Evolutionary conservation across 35 echinoderm and acorn worm genomes (phyloP).

Genomic region (Stichopus chloronotus): DNA sequence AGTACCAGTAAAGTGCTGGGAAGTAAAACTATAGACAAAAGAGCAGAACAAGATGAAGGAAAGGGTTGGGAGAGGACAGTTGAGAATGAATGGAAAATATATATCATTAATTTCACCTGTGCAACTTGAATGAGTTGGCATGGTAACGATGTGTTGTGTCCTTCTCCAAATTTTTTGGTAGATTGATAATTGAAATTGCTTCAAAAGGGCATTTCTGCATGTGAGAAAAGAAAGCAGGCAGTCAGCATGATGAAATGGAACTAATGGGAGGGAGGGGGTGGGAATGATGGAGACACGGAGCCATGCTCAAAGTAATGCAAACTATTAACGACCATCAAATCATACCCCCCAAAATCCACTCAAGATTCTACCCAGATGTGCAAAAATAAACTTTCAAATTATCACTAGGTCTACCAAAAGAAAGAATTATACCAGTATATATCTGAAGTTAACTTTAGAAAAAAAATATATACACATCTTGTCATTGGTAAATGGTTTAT

Average conservation of each 20-base stretch:
- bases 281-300: not conserved
- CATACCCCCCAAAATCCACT: not conserved
- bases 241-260: constrained; percentile 6
- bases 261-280: not conserved
- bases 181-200: constrained; percentile 93
- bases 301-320: not conserved
- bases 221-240: not conserved
- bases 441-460: too few relatives aligned
- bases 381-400: too few relatives aligned
- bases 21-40: too few relatives aligned
- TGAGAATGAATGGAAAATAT: too few relatives aligned
- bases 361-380: too few relatives aligned
- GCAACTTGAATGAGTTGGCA: constrained; percentile 99
- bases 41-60: too few relatives aligned
- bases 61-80: too few relatives aligned
- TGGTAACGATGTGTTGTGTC: constrained; percentile 98
- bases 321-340: not conserved
- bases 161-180: constrained; percentile 94
- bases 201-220: constrained; percentile 99
- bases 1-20: too few relatives aligned
- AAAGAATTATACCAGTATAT: too few relatives aligned
- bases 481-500: too few relatives aligned
- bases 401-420: too few relatives aligned
- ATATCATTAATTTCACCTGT: constrained; percentile 63
- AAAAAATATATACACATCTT: too few relatives aligned